These are phyloP conservation scores for Bergia puertoricense DNA, from an alignment of 92 coral and sea anemone genomes.

Conservation along the genomic window DNA sequence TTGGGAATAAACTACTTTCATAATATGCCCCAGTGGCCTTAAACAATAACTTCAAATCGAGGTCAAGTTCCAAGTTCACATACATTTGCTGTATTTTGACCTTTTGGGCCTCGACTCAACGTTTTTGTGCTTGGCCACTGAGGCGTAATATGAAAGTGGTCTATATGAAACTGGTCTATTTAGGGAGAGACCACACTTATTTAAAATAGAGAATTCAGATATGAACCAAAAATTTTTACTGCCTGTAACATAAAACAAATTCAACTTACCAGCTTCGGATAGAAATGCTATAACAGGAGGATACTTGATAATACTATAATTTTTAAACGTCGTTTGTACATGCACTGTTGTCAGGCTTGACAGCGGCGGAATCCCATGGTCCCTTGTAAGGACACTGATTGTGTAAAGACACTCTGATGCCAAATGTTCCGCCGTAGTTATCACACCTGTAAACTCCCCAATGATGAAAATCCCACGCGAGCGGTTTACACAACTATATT, in stretches of 20 bases:
- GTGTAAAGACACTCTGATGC: slow-evolving; percentile 59
- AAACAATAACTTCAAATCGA: too few relatives aligned
- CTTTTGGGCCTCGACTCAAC: too few relatives aligned
- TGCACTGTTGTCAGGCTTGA: slow-evolving; percentile 36
- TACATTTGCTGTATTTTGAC: too few relatives aligned
- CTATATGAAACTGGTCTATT: too few relatives aligned
- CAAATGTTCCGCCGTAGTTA: slow-evolving; percentile 43
- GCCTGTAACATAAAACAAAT: background rate
- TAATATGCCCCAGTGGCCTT: too few relatives aligned
- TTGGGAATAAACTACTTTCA: too few relatives aligned
- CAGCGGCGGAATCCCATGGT: slow-evolving; percentile 62
- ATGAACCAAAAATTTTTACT: too few relatives aligned
- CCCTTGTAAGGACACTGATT: slow-evolving; percentile 62
- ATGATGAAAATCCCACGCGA: slow-evolving; percentile 51
- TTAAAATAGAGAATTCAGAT: too few relatives aligned
- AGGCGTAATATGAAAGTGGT: too few relatives aligned
- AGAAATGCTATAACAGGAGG: slow-evolving; percentile 45
- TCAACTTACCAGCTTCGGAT: slow-evolving; percentile 52
- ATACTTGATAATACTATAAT: slow-evolving; percentile 12
- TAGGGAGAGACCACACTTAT: too few relatives aligned
- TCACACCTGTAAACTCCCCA: slow-evolving; percentile 53
- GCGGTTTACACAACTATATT: slow-evolving; percentile 45
- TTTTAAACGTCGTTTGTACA: slow-evolving; percentile 50
- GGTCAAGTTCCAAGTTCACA: too few relatives aligned
- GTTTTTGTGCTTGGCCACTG: too few relatives aligned